Percentiles rank a stretch among this genome's conserved stretches.
Conservation (phyloP, 2,888 invertebrate genomes). For the Tetrapedia diversipes region DNA sequence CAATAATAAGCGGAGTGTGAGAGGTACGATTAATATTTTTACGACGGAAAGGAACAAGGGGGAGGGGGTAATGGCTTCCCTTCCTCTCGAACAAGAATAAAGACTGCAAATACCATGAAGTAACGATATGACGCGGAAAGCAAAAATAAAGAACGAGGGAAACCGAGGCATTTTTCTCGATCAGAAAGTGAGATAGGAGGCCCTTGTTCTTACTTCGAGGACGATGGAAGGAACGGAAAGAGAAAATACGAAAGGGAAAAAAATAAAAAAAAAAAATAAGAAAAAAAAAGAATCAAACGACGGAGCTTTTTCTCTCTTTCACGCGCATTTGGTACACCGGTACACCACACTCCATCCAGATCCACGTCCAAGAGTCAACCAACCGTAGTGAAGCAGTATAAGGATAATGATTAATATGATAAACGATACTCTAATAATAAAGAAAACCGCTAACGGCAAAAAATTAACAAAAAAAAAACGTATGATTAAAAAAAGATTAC, state of each 20-base stretch:
- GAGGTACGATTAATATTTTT: background rate
- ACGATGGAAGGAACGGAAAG: slow-evolving; percentile 37
- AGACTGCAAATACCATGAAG: slow-evolving; percentile 1
- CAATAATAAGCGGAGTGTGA: background rate
- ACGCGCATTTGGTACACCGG: slow-evolving; percentile 73
- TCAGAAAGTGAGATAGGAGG: background rate
- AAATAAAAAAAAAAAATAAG: slow-evolving; percentile 8
- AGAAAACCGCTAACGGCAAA: slow-evolving; percentile 34
- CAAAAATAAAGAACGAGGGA: background rate
- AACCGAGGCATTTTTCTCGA: slow-evolving; percentile 10
- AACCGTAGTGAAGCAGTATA: slow-evolving; percentile 70
- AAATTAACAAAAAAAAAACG: slow-evolving; percentile 27
- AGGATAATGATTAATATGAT: slow-evolving; percentile 61
- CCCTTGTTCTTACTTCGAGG: slow-evolving; percentile 38
- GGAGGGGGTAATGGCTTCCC: background rate
- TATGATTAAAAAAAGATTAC: slow-evolving; percentile 21
- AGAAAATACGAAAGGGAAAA: slow-evolving; percentile 17
- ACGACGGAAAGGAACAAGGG: background rate
- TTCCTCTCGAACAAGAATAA: background rate
- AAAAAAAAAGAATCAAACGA: slow-evolving; percentile 34
- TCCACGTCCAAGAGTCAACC: slow-evolving; percentile 81
- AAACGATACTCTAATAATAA: slow-evolving; percentile 56
- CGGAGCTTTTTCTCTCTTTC: slow-evolving; percentile 73
- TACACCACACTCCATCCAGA: slow-evolving; percentile 82
- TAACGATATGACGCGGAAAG: background rate